Base-by-base conservation (phyloP, 2,888 invertebrate species). In the Gymnoscelis rufifasciata region DNA sequence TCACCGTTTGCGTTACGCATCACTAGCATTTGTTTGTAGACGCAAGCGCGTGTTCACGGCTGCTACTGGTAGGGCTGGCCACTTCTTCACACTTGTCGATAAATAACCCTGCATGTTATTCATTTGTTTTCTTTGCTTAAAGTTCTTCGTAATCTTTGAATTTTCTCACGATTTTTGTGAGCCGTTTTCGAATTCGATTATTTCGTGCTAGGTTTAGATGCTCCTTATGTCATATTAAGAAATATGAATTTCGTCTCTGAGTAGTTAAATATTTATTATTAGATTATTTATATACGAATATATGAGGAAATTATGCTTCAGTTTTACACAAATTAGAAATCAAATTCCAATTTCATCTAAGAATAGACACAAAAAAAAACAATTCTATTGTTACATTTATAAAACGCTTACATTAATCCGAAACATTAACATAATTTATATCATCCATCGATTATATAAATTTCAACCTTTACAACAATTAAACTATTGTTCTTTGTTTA, bases 1-100 rank as follows among this genome's bases (percentile, higher is more conserved):
- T 86, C 84, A 81, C 71, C 71, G 86, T 86, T 87, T 86, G 87
- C 80, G 86, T 88, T 87, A 83, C 83, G 88, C 88, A 88, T 88
- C 88, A 88, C 88, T 88, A 88, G 76, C 74, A 55, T 61, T 64
- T 87, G 78, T 88, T 87, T 88, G 80, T 63, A 64, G 69, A 68
- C 64, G 63, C 66, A 74, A 68, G 60, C 70, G 70, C 68, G 70
- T 66, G 72, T 71, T 68, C 62, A 66, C 76, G 75, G 78, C 78
- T 69, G 78, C 72, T 67, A 71, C 71, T 66, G 76, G 77, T 82
- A 87, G 86, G 83, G 83, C 77, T 83, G 79, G 62, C 78, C 83
- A 82, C 87, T 83, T 72, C 74, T 49, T 55, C 49, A 53, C 71
- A 72, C 69, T 69, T 76, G 76, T 79, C 80, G 77, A 82, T 83